Evolutionary conservation across 2,113 vertebrate genomes (phyloP).

Genomic region (Onychostoma macrolepis): DNA sequence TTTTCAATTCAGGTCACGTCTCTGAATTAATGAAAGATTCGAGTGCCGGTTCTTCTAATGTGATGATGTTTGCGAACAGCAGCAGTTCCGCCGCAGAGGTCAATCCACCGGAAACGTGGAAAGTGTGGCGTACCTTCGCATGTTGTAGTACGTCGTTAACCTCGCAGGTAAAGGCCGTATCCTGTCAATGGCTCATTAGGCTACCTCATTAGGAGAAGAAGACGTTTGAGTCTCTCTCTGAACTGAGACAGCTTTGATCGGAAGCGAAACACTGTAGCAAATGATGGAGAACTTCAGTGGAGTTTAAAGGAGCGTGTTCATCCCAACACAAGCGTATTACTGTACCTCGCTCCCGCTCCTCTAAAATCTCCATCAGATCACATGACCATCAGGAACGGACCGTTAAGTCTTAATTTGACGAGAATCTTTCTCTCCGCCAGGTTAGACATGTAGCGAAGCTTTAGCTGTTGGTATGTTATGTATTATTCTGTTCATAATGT

Average conservation of each 20-base stretch:
- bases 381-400: neutral
- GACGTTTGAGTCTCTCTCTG: conserved; percentile 50
- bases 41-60: neutral
- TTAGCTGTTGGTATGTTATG: neutral
- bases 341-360: neutral
- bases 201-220: conserved; percentile 49
- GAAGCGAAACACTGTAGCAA: neutral
- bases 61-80: neutral
- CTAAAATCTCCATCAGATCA: neutral
- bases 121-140: neutral
- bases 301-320: neutral
- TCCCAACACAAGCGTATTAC: neutral
- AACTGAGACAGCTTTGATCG: conserved; percentile 36
- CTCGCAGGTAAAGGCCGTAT: conserved; percentile 68
- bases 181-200: conserved; percentile 71
- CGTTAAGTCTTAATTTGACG: no score
- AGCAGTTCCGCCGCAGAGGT: neutral
- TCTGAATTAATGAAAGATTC: neutral
- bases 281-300: neutral
- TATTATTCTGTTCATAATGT: neutral
- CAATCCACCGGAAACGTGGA: neutral
- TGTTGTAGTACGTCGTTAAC: conserved; percentile 68
- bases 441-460: no score
- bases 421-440: no score
- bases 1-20: neutral